These are phyloP conservation scores for Rhipidura dahli DNA, from an alignment of 2,113 vertebrate species.

Conservation along the genomic window DNA sequence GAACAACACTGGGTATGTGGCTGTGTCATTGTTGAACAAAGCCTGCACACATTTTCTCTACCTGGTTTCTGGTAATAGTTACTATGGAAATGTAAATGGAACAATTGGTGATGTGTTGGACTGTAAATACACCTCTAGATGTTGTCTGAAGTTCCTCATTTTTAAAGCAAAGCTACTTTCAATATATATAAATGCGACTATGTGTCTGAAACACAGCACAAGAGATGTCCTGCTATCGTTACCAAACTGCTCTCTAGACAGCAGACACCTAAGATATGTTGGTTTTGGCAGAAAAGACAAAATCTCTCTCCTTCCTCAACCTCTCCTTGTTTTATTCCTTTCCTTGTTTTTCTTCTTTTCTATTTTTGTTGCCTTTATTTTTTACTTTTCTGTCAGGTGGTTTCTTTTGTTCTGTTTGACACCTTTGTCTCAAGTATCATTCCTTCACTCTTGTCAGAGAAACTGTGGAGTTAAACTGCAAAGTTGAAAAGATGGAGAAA, in stretches of 20 bases:
- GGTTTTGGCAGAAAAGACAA: neutral
- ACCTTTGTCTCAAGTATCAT: neutral
- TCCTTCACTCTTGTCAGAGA: neutral
- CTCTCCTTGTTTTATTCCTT: neutral
- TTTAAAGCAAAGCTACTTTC: neutral
- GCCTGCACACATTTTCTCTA: neutral
- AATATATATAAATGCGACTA: neutral
- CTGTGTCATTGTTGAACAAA: neutral
- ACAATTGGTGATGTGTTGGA: neutral
- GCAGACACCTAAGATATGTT: neutral
- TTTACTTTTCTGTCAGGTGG: neutral
- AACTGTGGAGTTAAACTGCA: neutral
- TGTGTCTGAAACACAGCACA: neutral
- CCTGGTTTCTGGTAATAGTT: neutral
- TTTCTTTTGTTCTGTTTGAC: neutral
- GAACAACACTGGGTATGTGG: neutral
- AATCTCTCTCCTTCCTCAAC: neutral
- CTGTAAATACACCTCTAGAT: constrained; percentile 25
- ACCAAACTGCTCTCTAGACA: neutral
- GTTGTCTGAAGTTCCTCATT: neutral
- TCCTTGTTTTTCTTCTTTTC: neutral
- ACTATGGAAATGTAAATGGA: constrained; percentile 44
- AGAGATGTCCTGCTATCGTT: neutral
- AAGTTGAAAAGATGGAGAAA: neutral
- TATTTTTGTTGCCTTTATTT: neutral